Evolutionary conservation across 92 coral and sea anemone genomes (phyloP).

Genomic region (Montipora capitata): DNA sequence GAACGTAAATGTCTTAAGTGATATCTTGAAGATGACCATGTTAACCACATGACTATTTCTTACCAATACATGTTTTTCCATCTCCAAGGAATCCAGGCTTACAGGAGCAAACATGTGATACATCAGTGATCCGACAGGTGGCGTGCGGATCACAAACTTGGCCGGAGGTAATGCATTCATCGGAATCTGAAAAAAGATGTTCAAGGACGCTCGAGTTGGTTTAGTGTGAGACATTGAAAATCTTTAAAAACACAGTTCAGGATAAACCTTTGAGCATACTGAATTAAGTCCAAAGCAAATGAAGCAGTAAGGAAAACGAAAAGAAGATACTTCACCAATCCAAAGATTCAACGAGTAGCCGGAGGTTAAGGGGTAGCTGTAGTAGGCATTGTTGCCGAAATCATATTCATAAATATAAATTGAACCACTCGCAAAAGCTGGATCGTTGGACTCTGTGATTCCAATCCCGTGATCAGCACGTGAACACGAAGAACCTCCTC

Average conservation of each 20-base stretch:
- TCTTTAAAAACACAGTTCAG: no score
- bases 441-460: conserved; percentile 22
- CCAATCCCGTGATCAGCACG: conserved; percentile 64
- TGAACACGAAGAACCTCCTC: conserved; percentile 14
- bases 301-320: no score
- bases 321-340: neutral
- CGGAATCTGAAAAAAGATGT: neutral
- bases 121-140: neutral
- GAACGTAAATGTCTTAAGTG: no score
- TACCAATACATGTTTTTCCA: conserved; percentile 6
- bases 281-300: no score
- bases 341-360: conserved; percentile 11
- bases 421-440: neutral
- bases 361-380: neutral
- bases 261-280: no score
- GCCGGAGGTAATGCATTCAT: neutral
- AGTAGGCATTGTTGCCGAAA: neutral
- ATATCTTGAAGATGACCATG: no score
- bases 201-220: no score
- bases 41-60: neutral
- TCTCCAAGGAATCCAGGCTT: conserved; percentile 6
- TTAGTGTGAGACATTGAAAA: no score
- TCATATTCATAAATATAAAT: neutral
- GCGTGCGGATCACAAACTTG: neutral
- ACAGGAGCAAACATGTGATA: conserved; percentile 11